Base-by-base conservation (phyloP, 2,113 vertebrate genomes). In the Aspiorhynchus laticeps region DNA sequence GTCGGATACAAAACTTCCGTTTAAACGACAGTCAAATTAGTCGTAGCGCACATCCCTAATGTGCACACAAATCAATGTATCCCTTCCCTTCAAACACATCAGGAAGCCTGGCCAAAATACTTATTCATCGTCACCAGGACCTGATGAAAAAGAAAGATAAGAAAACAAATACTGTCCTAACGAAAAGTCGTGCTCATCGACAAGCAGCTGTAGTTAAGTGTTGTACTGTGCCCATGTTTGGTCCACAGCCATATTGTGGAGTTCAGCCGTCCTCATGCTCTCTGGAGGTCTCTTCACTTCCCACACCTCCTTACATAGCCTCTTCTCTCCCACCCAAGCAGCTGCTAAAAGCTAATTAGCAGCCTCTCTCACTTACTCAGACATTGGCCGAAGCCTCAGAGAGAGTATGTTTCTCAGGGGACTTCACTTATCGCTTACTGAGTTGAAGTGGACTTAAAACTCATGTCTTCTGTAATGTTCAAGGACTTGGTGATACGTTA, bases 271-370 rank as follows among this genome's bases (percentile, higher is more conserved):
- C 19, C 46, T 67, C 36, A 3, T 59, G 48, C 33, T 38, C 76
- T 28, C 26, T n/a, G 71, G 65, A 74, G 65, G 14, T 5, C 63
- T 53, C 63, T 85, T n/a, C 15, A 85, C 53, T 46, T 53, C 83
- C 78, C 83, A 74, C 56, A 81, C 59, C 56, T 51, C 28, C 85
- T 85, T 75, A 53, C 43, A 88, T 56, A 53, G 51, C 28, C 51
- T 88, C 51, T 9, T 51, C 17, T 48, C 43, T 78, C 61, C 24
- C 48, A 78, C 46, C 74, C 9, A 38, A 79, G 61, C 82, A 74
- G 75, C 63, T 87, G 48, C 36, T 87, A 28, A 87, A 79, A 80
- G 75, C 12, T 79, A 67, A 67, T 69, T 69, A 69, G 36, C 31
- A 2, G 51, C 26, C 43, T 67, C 26, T 48, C 19, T 83, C 28